Evolutionary conservation across 1,140 invertebrate species (phyloP), one percentile per base, ranked within the genome.

Genomic region (Rhagoletis zephyria): DNA sequence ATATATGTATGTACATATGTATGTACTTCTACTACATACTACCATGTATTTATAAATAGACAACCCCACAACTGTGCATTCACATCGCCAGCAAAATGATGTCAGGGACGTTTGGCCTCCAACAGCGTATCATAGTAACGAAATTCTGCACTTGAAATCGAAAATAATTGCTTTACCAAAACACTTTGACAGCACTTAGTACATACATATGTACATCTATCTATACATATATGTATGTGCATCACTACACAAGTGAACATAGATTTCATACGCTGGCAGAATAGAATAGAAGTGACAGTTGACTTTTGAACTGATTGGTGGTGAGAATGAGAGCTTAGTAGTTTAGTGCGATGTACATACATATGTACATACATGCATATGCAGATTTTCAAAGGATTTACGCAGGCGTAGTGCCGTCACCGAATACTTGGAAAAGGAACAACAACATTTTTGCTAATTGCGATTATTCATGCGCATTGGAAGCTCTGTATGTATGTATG

Each of bases 81-180:
- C 64, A 14, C 42, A 74, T 0, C 40, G 45, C 14, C 40, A 56
- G 51, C 51, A 48, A 74, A n/a, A 45, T 2, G 42, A n/a, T 48
- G 67, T 74, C 67, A 74, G 67, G 67, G 67, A 12, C 67, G 40
- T 16, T 4, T 42, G 0, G 48, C 1, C 10, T 56, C 51, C 16
- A 81, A 16, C 51, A 56, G 10, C 74, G n/a, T 19, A 81, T 56
- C 16, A 56, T 5, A 81, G 19, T 81, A 56, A 56, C 45, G 42
- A 45, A 51, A 81, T 74, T 81, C 14, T 59, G 74, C 74, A 81
- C 74, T 59, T 56, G 74, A 56, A 59, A 56, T 81, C 56, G 74
- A n/a, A 81, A 81, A 56, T 81, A 81, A 81, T 81, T 81, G 74
- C 74, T 51, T 59, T n/a, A n/a, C 74, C 51, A 10, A 2, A 74